Evolutionary conservation across 2,888 invertebrate genomes (phyloP).

Genomic region (Cataglyphis livida): DNA sequence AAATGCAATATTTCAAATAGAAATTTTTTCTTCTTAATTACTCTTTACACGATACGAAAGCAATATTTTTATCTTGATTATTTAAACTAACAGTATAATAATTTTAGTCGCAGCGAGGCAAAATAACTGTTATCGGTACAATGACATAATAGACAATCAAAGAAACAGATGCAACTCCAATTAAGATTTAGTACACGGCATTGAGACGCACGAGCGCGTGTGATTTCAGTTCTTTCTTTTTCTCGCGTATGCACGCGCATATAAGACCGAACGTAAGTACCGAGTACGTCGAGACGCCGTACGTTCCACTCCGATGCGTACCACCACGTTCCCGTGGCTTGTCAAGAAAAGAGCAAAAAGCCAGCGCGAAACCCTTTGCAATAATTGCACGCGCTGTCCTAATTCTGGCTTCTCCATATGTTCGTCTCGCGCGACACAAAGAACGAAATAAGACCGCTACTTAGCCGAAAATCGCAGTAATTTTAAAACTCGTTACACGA

Average conservation of each 20-base stretch:
- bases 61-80: not conserved
- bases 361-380: constrained; percentile 57
- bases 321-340: constrained; percentile 65
- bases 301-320: constrained; percentile 76
- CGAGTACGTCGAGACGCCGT: constrained; percentile 66
- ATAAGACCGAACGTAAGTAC: constrained; percentile 61
- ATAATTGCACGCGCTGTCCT: constrained; percentile 66
- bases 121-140: constrained; percentile 8
- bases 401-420: constrained; percentile 61
- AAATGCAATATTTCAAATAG: not conserved
- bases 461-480: constrained; percentile 34
- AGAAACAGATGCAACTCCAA: constrained; percentile 19
- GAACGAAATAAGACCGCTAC: constrained; percentile 1
- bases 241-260: constrained; percentile 29
- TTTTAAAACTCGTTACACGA: constrained; percentile 21
- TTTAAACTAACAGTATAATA: not conserved
- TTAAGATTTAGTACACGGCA: constrained; percentile 38
- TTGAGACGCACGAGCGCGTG: constrained; percentile 1
- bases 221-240: constrained; percentile 33
- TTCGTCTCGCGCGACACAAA: constrained; percentile 31
- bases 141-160: constrained; percentile 1
- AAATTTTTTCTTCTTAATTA: not conserved
- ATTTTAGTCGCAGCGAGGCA: not conserved
- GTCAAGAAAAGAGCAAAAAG: constrained; percentile 47
- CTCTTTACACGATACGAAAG: not conserved